phyloP scores from a whole-genome alignment of 2,888 invertebrate species.

The Ganaspis brasiliensis region DNA sequence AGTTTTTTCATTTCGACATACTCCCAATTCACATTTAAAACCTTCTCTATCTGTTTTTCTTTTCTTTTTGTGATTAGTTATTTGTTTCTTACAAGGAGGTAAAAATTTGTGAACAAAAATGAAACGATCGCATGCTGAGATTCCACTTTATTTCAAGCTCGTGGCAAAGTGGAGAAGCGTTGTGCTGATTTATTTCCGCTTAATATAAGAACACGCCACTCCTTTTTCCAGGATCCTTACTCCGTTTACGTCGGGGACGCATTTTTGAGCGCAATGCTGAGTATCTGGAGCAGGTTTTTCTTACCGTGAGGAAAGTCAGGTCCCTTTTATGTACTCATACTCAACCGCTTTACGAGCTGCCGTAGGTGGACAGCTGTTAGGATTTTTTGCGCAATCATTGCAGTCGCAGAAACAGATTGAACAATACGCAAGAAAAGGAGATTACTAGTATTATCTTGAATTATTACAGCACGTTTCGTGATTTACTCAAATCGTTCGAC shows the following conservation, averaged over 20 bases:
- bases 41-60: no score
- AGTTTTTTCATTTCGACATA: no score
- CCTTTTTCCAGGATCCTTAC: constrained; percentile 52
- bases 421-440: constrained; percentile 41
- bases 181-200: constrained; percentile 74
- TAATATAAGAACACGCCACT: constrained; percentile 50
- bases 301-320: constrained; percentile 35
- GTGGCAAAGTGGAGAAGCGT: constrained; percentile 68
- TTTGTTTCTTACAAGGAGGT: background rate
- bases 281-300: constrained; percentile 58
- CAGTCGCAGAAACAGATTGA: constrained; percentile 41
- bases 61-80: no score
- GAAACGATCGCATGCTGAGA: constrained; percentile 10
- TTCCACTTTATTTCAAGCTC: constrained; percentile 22
- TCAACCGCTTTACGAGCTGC: constrained; percentile 42
- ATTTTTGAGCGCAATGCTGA: constrained; percentile 40
- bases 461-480: constrained; percentile 27
- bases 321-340: constrained; percentile 54
- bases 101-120: constrained; percentile 10
- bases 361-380: constrained; percentile 45
- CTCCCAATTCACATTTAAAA: no score
- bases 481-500: constrained; percentile 36
- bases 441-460: constrained; percentile 37
- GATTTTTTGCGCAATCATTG: constrained; percentile 43
- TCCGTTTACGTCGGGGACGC: constrained; percentile 41